A percentile compares a stretch with the other conserved stretches of the same genome.
phyloP scores from a whole-genome alignment of 1,140 invertebrate species.

The Drosophila biarmipes region DNA sequence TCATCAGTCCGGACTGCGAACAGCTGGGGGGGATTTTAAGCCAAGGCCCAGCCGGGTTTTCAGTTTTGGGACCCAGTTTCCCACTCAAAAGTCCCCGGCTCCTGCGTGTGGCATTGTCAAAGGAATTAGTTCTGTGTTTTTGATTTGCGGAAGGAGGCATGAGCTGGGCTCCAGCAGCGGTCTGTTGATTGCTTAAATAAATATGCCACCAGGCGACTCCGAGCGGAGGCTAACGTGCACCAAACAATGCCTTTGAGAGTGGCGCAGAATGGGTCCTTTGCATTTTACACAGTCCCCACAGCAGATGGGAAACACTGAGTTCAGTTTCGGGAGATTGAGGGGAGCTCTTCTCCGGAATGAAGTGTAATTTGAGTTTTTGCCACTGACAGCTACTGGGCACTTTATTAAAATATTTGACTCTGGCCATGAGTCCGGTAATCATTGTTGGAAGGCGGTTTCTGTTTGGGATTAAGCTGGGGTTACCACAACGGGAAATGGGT shows the following conservation, averaged over 20 bases:
- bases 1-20: slow-evolving; percentile 26
- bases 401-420: slow-evolving; percentile 76
- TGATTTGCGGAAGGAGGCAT: slow-evolving; percentile 73
- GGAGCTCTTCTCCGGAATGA: slow-evolving; percentile 26
- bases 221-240: slow-evolving; percentile 54
- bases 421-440: slow-evolving; percentile 58
- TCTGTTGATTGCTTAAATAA: slow-evolving; percentile 82
- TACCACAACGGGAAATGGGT: slow-evolving; percentile 20
- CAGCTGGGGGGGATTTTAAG: slow-evolving; percentile 5
- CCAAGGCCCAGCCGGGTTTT: slow-evolving; percentile 33
- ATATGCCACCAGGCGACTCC: slow-evolving; percentile 66
- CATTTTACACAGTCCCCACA: slow-evolving; percentile 52
- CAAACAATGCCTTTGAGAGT: slow-evolving; percentile 73
- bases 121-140: slow-evolving; percentile 83
- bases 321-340: not conserved
- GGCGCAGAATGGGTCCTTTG: slow-evolving; percentile 39
- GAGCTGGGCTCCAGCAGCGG: slow-evolving; percentile 57
- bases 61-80: slow-evolving; percentile 26
- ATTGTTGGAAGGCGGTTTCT: slow-evolving; percentile 43
- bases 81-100: slow-evolving; percentile 16
- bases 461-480: slow-evolving; percentile 23
- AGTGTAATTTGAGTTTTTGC: slow-evolving; percentile 76
- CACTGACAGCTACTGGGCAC: slow-evolving; percentile 76
- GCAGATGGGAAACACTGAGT: slow-evolving; percentile 19
- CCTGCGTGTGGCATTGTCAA: slow-evolving; percentile 77